Base-by-base conservation (phyloP, 2,797 vertebrate species). In the Corythornis leucogaster region DNA sequence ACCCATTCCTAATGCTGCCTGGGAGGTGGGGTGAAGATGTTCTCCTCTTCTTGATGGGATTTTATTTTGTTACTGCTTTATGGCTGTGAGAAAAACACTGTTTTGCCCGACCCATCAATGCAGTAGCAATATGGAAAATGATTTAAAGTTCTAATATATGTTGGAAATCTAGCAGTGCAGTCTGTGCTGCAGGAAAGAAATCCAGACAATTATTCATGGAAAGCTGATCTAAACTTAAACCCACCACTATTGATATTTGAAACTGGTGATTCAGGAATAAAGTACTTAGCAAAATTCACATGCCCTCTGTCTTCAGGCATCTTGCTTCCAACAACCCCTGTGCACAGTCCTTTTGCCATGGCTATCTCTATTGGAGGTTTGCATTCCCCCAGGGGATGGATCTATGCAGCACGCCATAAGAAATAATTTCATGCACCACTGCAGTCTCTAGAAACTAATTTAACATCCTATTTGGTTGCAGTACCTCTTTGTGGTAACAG, bases 341-440 rank as follows among this genome's bases (percentile, higher is more conserved):
- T 15, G 46, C 94, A 31, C 64, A 91, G 80, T 51, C 77, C 66
- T 90, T 92, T 93, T 74, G 75, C 80, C 57, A 68, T 94, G 96
- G 96, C 93, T 98, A 90, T 97, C 97, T 97, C 96, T 95, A 92
- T 94, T 97, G 15, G 48, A 94, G 94, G 82, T 87, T 86, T 93
- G 79, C 87, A 42, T 96, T 97, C 95, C 94, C 97, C 93, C 94
- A 51, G 88, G 97, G 96, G 93, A 97, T 94, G 91, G 92, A 95
- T 97, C 97, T 98, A 97, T 98, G 97, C 97, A 97, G 97, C 95
- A 95, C 78, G 95, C 97, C 97, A 96, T 89, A 97, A 98, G 97
- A 98, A 97, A 98, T 98, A 97, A 98, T 98, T 98, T 98, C 97
- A 98, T 98, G 98, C 98, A 97, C 98, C 97, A 95, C 97, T 98